Percentiles rank a stretch among this genome's conserved stretches.
Conservation (phyloP, 1,140 invertebrate species). For the Monomorium pharaonis region DNA sequence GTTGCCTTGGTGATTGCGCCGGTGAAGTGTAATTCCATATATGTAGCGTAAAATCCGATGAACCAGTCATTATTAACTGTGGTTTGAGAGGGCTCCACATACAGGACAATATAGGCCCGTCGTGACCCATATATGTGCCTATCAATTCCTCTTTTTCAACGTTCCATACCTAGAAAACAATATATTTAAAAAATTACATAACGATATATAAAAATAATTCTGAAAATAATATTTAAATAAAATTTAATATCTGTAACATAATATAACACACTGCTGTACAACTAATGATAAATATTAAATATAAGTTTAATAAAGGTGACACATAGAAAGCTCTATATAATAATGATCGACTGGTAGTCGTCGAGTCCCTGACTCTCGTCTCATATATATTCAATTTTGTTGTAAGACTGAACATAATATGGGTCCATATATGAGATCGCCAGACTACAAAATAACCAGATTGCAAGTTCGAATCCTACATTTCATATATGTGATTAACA, state of each 20-base stretch:
- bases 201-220: neutral
- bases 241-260: slow-evolving; percentile 4
- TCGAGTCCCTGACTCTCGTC: neutral
- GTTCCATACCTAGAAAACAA: slow-evolving; percentile 90
- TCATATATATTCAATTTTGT: neutral
- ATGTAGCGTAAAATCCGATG: slow-evolving; percentile 86
- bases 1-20: slow-evolving; percentile 68
- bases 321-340: neutral
- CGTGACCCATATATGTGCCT: slow-evolving; percentile 86
- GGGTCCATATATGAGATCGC: too few relatives aligned
- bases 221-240: neutral
- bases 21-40: slow-evolving; percentile 84
- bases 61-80: slow-evolving; percentile 87
- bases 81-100: slow-evolving; percentile 89
- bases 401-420: too few relatives aligned
- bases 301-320: neutral
- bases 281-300: neutral
- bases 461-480: too few relatives aligned
- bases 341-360: neutral
- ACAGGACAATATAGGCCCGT: slow-evolving; percentile 85
- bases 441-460: too few relatives aligned
- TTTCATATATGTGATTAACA: too few relatives aligned
- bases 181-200: slow-evolving; percentile 40
- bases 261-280: neutral
- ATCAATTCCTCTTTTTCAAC: slow-evolving; percentile 86